Conservation (phyloP, 2,888 invertebrate genomes). For the Yponomeuta evonymella region DNA sequence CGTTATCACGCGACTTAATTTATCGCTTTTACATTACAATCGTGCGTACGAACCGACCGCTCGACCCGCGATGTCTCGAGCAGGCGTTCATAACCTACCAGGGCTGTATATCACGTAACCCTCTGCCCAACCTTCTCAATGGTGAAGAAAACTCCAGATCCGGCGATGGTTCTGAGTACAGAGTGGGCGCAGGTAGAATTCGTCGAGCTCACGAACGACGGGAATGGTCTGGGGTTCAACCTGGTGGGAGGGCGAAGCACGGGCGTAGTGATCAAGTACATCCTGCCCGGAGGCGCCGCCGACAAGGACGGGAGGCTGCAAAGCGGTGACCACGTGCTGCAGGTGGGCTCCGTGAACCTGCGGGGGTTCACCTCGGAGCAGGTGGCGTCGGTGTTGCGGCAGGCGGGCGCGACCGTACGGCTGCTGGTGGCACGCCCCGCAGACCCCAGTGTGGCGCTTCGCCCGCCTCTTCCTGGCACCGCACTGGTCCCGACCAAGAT, state of each 20-base stretch:
- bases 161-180: constrained; percentile 91
- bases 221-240: constrained; percentile 98
- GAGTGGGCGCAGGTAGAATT: constrained; percentile 99
- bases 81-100: constrained; percentile 53
- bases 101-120: constrained; percentile 60
- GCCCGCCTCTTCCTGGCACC: constrained; percentile 85
- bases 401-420: constrained; percentile 88
- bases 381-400: constrained; percentile 82
- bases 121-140: constrained; percentile 32
- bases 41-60: constrained; percentile 27
- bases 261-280: constrained; percentile 98
- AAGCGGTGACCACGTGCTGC: constrained; percentile 98
- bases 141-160: constrained; percentile 48
- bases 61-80: constrained; percentile 37
- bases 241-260: constrained; percentile 98
- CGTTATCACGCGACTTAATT: constrained; percentile 32
- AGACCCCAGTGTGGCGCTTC: constrained; percentile 89
- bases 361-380: constrained; percentile 98
- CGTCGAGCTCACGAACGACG: constrained; percentile 98
- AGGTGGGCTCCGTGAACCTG: constrained; percentile 95
- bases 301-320: constrained; percentile 96
- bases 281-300: constrained; percentile 96
- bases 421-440: constrained; percentile 95
- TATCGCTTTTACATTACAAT: constrained; percentile 27
- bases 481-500: constrained; percentile 95